A percentile compares a stretch with the other conserved stretches of the same genome.
phyloP scores from a whole-genome alignment of 1,140 invertebrate genomes.

The Drosophila repletoides region DNA sequence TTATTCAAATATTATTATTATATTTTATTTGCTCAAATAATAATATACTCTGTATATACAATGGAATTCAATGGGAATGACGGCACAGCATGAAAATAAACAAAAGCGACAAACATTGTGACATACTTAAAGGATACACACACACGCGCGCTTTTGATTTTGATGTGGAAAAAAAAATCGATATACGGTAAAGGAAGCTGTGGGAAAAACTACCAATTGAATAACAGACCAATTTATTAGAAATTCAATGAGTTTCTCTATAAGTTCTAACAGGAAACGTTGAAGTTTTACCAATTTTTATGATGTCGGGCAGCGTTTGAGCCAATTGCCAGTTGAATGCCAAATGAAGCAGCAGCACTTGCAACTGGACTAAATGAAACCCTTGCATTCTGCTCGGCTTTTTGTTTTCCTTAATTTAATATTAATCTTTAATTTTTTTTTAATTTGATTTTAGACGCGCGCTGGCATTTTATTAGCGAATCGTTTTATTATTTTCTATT shows the following conservation, averaged over 20 bases:
- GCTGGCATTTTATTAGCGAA: constrained; percentile 39
- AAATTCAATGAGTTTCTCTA: background rate
- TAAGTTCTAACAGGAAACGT: background rate
- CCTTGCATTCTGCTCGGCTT: constrained; percentile 4
- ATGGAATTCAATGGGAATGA: background rate
- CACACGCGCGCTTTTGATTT: constrained; percentile 58
- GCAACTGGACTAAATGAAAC: constrained; percentile 27
- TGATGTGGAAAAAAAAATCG: constrained; percentile 73
- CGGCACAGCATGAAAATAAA: constrained; percentile 46
- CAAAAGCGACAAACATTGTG: constrained; percentile 40
- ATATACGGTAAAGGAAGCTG: constrained; percentile 51
- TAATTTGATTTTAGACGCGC: constrained; percentile 8
- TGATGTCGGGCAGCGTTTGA: constrained; percentile 66
- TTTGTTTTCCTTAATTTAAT: too few species aligned
- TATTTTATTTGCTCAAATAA: too few species aligned
- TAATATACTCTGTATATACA: too few species aligned
- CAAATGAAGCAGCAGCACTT: constrained; percentile 50
- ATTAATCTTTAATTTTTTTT: constrained; percentile 8
- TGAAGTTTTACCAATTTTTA: constrained; percentile 81
- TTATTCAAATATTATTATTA: constrained; percentile 3
- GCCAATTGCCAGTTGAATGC: constrained; percentile 18
- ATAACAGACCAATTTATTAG: background rate
- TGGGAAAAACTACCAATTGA: background rate
- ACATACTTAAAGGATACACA: constrained; percentile 30
- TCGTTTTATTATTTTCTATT: too few species aligned